A percentile compares a stretch with the other conserved stretches of the same genome.
phyloP scores from a whole-genome alignment of 2,797 vertebrate species.

The Crypturellus tataupa region DNA sequence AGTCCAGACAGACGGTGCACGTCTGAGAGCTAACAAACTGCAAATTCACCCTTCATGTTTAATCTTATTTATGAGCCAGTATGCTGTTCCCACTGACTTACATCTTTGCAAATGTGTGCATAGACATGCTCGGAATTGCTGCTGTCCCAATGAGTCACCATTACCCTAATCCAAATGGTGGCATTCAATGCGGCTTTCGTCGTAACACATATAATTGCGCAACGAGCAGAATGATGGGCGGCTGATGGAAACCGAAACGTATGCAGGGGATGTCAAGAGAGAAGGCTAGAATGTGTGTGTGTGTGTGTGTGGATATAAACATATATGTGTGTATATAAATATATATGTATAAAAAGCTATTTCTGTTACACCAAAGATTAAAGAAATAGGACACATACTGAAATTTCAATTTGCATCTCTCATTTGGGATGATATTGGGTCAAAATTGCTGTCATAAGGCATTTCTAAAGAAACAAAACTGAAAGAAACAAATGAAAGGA shows the following conservation, averaged over 20 bases:
- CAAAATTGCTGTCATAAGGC: background rate
- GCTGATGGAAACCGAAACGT: background rate
- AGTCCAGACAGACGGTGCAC: background rate
- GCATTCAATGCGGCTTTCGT: conserved; percentile 35
- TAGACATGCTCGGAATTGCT: background rate
- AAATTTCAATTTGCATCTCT: background rate
- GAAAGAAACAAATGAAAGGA: background rate
- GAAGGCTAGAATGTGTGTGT: background rate
- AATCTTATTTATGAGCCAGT: conserved; percentile 1
- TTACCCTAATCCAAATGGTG: conserved; percentile 23
- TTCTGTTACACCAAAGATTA: background rate
- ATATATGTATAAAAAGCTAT: background rate
- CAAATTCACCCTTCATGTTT: background rate
- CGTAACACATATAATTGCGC: conserved; percentile 16
- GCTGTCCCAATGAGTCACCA: conserved; percentile 52
- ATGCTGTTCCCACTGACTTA: conserved; percentile 21
- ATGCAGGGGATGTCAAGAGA: conserved; percentile 36
- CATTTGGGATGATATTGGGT: background rate
- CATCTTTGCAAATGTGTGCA: conserved; percentile 3
- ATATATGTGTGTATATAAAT: too few species aligned
- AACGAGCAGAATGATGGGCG: background rate
- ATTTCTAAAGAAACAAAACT: background rate
- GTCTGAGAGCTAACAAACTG: background rate
- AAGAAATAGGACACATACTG: background rate
- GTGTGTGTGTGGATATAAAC: too few species aligned